Base-by-base conservation (phyloP, 1,140 invertebrate species). In the Drosophila yakuba region DNA sequence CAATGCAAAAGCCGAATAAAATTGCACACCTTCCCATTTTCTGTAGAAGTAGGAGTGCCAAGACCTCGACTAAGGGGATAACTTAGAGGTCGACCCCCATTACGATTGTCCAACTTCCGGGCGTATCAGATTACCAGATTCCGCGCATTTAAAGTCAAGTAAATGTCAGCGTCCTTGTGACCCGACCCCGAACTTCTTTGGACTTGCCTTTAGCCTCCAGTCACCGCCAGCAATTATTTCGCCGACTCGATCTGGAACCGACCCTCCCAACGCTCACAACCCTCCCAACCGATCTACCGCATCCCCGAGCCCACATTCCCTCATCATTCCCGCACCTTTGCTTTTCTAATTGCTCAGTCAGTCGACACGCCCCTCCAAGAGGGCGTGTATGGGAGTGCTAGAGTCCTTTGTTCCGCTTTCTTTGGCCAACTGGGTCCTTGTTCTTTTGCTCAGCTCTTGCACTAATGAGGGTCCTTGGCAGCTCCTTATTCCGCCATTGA, bases 51-150 rank as follows among this genome's bases (percentile, higher is more conserved):
- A 83, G 75, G 75, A 83, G 80, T 58, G 61, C 10, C 54, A 44
- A 50, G 68, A 52, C 67, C 23, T 10, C 47, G 74, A 54, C 66
- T 63, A 44, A 54, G 59, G 48, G 25, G 48, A 41, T 35, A 23
- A 8, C 15, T 35, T 6, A 23, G 60, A 15, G 28, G 55, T 43
- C 60, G 63, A 66, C 60, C 60, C 63, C 60, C 63, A 71, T 72
- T 72, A 71, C 28, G 47, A 86, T 86, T 86, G 83, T 86, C 80
- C 75, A 71, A 86, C 83, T 77, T 86, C 83, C 83, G 83, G 84
- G 59, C 48, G 63, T 88, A 86, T 86, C 80, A 39, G 72, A 83
- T 86, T 86, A 77, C 83, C 73, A 43, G 47, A 60, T 50, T 76
- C 48, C 74, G 74, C 74, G 74, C 48, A 72, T 78, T 71, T 52